Percentiles rank a stretch among this genome's conserved stretches.
Evolutionary conservation across 2,888 invertebrate genomes (phyloP).

Genomic region (Catocala nupta): DNA sequence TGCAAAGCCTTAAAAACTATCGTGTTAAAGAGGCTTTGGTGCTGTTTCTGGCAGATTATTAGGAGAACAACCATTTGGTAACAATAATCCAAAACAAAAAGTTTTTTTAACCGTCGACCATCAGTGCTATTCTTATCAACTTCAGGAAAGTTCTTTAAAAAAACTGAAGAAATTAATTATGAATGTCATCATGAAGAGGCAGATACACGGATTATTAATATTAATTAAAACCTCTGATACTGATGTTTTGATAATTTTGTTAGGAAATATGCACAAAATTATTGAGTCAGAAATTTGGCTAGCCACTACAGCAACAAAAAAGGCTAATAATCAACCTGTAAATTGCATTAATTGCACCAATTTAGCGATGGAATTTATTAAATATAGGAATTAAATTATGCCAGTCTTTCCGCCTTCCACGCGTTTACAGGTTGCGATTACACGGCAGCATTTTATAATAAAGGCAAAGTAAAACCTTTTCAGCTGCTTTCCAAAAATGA

Average conservation of each 20-base stretch:
- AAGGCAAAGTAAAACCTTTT: slow-evolving; percentile 42
- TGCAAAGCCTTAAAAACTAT: slow-evolving; percentile 39
- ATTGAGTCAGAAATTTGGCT: slow-evolving; percentile 35
- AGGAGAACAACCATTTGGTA: not conserved
- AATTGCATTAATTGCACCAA: slow-evolving; percentile 42
- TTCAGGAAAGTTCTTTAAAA: slow-evolving; percentile 23
- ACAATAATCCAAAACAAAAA: slow-evolving; percentile 24
- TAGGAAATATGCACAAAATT: slow-evolving; percentile 45
- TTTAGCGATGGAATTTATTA: slow-evolving; percentile 29
- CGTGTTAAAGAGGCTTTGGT: slow-evolving; percentile 42
- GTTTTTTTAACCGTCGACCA: slow-evolving; percentile 19
- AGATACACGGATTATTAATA: slow-evolving; percentile 42
- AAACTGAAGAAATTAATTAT: slow-evolving; percentile 39
- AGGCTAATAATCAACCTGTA: slow-evolving; percentile 30
- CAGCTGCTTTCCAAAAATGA: slow-evolving; percentile 51
- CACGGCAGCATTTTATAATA: slow-evolving; percentile 46
- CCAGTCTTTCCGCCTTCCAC: slow-evolving; percentile 36
- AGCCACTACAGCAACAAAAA: slow-evolving; percentile 31
- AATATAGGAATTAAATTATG: slow-evolving; percentile 8
- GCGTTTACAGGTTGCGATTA: slow-evolving; percentile 39
- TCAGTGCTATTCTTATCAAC: not conserved
- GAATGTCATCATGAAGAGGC: slow-evolving; percentile 42
- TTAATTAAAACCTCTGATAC: slow-evolving; percentile 34
- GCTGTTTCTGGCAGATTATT: slow-evolving; percentile 27
- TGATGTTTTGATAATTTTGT: slow-evolving; percentile 45